These are phyloP conservation scores for Unio delphinus DNA, from an alignment of 2,888 invertebrate genomes.

Conservation along the genomic window DNA sequence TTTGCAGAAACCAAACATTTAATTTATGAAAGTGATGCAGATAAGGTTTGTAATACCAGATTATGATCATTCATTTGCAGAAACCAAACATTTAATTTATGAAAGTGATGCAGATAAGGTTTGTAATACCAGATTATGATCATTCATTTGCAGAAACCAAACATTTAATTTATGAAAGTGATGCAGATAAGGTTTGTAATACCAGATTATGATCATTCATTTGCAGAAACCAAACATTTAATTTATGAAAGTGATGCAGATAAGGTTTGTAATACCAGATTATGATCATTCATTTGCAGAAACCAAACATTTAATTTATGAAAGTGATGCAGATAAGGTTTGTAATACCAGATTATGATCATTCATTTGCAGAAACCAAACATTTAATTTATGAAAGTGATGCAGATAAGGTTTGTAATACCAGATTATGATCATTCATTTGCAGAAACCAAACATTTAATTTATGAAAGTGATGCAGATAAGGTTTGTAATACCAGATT, in stretches of 20 bases:
- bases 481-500: constrained; percentile 89
- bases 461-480: constrained; percentile 94
- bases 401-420: constrained; percentile 83
- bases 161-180: constrained; percentile 95
- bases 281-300: constrained; percentile 98
- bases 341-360: constrained; percentile 95
- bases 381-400: constrained; percentile 97
- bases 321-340: constrained; percentile 91
- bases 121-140: constrained; percentile 94
- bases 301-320: constrained; percentile 93
- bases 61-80: constrained; percentile 97
- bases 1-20: constrained; percentile 96
- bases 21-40: constrained; percentile 92
- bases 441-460: constrained; percentile 94
- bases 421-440: constrained; percentile 97
- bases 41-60: constrained; percentile 89
- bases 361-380: constrained; percentile 95
- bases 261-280: constrained; percentile 85
- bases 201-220: constrained; percentile 95
- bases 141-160: constrained; percentile 96
- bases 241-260: constrained; percentile 94
- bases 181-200: constrained; percentile 87
- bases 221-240: constrained; percentile 95
- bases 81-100: constrained; percentile 93
- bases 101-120: constrained; percentile 92